These are phyloP conservation scores for Phymorhynchus buccinoides DNA, from an alignment of 1,140 invertebrate genomes.

Conservation along the genomic window DNA sequence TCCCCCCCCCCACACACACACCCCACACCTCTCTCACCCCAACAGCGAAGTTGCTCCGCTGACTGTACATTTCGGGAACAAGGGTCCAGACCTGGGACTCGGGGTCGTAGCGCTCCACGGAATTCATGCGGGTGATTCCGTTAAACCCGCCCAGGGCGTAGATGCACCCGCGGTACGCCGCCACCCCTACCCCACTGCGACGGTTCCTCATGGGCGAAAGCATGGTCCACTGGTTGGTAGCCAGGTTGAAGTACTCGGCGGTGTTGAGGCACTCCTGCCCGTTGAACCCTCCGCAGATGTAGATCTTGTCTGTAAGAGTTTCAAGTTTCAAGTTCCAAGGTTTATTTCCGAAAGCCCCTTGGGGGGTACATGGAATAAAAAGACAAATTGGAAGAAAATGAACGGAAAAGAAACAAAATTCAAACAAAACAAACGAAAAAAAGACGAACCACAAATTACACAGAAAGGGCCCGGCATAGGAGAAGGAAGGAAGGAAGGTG, in stretches of 20 bases:
- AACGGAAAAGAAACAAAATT: no score
- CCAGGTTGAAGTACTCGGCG: slow-evolving; percentile 87
- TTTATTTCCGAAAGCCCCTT: no score
- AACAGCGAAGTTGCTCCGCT: slow-evolving; percentile 87
- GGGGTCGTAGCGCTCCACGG: slow-evolving; percentile 80
- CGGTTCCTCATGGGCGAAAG: slow-evolving; percentile 82
- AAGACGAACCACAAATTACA: no score
- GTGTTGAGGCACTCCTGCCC: slow-evolving; percentile 88
- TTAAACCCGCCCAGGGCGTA: slow-evolving; percentile 77
- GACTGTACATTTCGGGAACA: slow-evolving; percentile 85
- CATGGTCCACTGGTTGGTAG: slow-evolving; percentile 86
- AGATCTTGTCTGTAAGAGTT: slow-evolving; percentile 63
- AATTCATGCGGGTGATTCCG: slow-evolving; percentile 74
- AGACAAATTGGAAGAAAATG: no score
- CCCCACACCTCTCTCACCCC: slow-evolving; percentile 75
- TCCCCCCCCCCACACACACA: not conserved
- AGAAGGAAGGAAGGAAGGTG: no score
- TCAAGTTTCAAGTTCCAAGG: no score
- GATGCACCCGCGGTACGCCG: slow-evolving; percentile 67
- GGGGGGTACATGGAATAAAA: no score
- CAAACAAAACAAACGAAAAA: no score
- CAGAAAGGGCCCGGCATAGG: no score
- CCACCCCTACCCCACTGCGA: slow-evolving; percentile 70
- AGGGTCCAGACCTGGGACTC: slow-evolving; percentile 77
- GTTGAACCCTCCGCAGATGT: slow-evolving; percentile 86